These are phyloP conservation scores for Melanerpes formicivorus DNA, from an alignment of 2,113 vertebrate genomes.

Conservation along the genomic window DNA sequence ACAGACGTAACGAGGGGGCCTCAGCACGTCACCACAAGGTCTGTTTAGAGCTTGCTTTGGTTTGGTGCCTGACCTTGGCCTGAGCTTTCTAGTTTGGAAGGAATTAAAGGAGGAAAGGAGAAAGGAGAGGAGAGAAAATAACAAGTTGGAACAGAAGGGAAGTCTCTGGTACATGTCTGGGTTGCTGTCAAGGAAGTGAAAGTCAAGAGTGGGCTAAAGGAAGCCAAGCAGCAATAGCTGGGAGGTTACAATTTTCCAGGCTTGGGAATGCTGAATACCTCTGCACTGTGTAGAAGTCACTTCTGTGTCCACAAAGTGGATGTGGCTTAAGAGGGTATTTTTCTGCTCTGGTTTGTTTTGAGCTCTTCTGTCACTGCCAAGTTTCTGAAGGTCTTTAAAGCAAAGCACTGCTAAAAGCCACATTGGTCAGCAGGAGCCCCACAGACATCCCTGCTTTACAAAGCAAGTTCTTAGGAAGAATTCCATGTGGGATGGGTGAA, in stretches of 20 bases:
- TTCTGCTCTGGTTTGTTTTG: not conserved
- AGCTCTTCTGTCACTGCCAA: not conserved
- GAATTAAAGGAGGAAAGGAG: not conserved
- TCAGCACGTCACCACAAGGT: not conserved
- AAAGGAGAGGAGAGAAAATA: not conserved
- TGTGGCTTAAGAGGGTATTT: not conserved
- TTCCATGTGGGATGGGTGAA: not conserved
- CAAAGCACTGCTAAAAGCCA: not conserved
- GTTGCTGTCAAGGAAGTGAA: not conserved
- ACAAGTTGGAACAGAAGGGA: not conserved
- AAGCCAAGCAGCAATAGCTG: not conserved
- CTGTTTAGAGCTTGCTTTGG: not conserved
- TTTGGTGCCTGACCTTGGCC: not conserved
- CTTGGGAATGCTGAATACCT: not conserved
- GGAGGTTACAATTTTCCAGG: not conserved
- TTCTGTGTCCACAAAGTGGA: not conserved
- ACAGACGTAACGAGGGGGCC: not conserved
- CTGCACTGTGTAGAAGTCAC: not conserved
- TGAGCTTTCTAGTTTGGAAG: not conserved
- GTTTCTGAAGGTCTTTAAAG: not conserved
- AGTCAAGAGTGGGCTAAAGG: not conserved
- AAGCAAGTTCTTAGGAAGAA: not conserved
- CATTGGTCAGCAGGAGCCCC: not conserved
- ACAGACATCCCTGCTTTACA: not conserved
- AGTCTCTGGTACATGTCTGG: not conserved